Base-by-base conservation (phyloP, 1,140 invertebrate species). In the Brachionus paranguensis region DNA sequence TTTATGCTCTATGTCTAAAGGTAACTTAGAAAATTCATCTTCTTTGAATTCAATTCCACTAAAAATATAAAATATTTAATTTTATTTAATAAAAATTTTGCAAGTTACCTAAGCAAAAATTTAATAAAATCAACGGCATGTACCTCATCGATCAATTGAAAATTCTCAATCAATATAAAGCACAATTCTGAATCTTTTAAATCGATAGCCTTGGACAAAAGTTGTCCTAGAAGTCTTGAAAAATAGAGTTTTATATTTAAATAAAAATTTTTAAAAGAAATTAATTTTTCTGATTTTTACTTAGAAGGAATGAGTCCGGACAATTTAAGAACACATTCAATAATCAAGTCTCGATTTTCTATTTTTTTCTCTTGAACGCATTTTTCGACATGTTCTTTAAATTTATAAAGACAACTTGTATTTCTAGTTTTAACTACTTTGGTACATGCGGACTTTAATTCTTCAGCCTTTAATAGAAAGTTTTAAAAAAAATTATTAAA, bases 181-280 rank as follows among this genome's bases (percentile, higher is more conserved):
- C 53, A 60, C 27, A 81, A n/a, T n/a, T 81, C 78, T 14, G 6
- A 29, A 81, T 81, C 78, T 29, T 81, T 64, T 81, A 81, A 14
- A 14, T 81, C 55, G n/a, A 81, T 81, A 8, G 78, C 50, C 45
- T 81, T 81, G 6, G 27, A 33, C 12, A 81, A 29, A 3, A 81
- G 20, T 20, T 41, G 24, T 41, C n/a, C 20, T 81, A 68, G 27
- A 33, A 68, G 24, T 64, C 78, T 60, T 27, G n/a, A 64, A 64
- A 81, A 27, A 68, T 43, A n/a, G 4, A 12, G n/a, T 41, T 41
- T 60, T 29, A 24, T 29, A 29, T 29, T 29, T 1, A 7, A 7
- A 7, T 7, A 6, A 37, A 37, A 37, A 37, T 6, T 37, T 37
- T 47, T 29, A 78, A 78, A 78, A 41, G n/a, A 4, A 78, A 47